Conservation (phyloP, 1,140 invertebrate species). For the Bombus soroeensis region DNA sequence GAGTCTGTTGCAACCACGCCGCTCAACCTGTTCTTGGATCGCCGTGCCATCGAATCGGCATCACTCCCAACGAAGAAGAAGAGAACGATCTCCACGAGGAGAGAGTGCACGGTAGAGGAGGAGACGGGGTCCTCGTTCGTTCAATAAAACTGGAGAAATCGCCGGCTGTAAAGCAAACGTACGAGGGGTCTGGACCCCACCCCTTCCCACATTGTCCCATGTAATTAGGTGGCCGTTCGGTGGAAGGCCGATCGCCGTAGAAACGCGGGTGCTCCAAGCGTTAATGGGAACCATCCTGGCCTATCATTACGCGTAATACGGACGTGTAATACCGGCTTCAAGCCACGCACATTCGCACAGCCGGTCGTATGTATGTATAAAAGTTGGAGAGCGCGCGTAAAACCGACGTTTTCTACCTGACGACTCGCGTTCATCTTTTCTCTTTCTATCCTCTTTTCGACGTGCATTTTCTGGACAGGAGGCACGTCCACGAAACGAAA, state of each 20-base stretch:
- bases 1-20: neutral
- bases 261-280: slow-evolving; percentile 69
- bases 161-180: slow-evolving; percentile 42
- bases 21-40: slow-evolving; percentile 34
- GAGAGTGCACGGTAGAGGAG: neutral
- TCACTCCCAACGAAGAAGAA: neutral
- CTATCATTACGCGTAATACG: slow-evolving; percentile 76
- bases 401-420: slow-evolving; percentile 50
- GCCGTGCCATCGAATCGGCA: slow-evolving; percentile 20
- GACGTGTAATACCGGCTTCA: slow-evolving; percentile 65
- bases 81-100: neutral
- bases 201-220: slow-evolving; percentile 47
- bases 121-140: neutral
- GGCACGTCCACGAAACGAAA: neutral
- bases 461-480: neutral
- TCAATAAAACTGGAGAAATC: slow-evolving; percentile 39
- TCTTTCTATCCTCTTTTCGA: neutral
- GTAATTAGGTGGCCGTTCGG: slow-evolving; percentile 72
- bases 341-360: slow-evolving; percentile 44
- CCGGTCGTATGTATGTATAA: slow-evolving; percentile 4
- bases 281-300: slow-evolving; percentile 67
- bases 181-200: neutral
- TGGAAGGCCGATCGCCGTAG: slow-evolving; percentile 61
- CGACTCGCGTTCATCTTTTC: neutral
- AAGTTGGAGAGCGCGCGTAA: slow-evolving; percentile 37